Evolutionary conservation across 1,140 invertebrate genomes (phyloP), one percentile per base, ranked within the genome.

Genomic region (Antheraea pernyi): DNA sequence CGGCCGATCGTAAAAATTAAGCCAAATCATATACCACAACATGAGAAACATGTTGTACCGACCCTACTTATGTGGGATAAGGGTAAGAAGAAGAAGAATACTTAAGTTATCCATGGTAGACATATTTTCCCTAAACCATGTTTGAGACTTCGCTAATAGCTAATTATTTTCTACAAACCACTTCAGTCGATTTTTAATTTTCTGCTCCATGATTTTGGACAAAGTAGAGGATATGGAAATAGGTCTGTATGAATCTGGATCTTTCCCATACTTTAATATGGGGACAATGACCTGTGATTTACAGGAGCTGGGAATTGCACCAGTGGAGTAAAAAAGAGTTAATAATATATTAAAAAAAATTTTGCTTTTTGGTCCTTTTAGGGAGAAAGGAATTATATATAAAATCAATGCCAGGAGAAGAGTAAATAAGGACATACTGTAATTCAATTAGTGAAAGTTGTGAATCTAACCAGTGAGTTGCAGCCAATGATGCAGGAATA

Each of bases 381-480:
- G 36, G 11, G 36, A 78, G 13, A 67, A 79, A 79, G 30, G 69
- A 73, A 60, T 77, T 75, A 10, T 75, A 71, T 30, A 79, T 70
- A n/a, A 67, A 68, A 77, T 77, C 71, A 8, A 68, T 48, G 3
- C 72, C 75, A 4, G 75, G 71, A 37, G 75, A 16, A 19, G 75
- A 68, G 62, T 79, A 71, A 18, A 53, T 53, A 8, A 80, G 68
- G 7, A 59, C 74, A 46, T 11, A n/a, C 19, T 72, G 42, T 22
- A 79, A 58, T 42, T 76, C 77, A 10, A 39, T 22, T 36, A 72
- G 19, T 36, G 72, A 67, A 63, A 77, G 77, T 53, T 53, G 11
- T 3, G 6, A 3, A 53, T 53, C 48, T 53, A 53, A 53, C 11
- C 11, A 53, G n/a, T 53, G 48, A 53, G n/a, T 53, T 53, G 11